Evolutionary conservation across 2,113 vertebrate genomes (phyloP), one percentile per base, ranked within the genome.

Genomic region (Muntiacus muntjak): DNA sequence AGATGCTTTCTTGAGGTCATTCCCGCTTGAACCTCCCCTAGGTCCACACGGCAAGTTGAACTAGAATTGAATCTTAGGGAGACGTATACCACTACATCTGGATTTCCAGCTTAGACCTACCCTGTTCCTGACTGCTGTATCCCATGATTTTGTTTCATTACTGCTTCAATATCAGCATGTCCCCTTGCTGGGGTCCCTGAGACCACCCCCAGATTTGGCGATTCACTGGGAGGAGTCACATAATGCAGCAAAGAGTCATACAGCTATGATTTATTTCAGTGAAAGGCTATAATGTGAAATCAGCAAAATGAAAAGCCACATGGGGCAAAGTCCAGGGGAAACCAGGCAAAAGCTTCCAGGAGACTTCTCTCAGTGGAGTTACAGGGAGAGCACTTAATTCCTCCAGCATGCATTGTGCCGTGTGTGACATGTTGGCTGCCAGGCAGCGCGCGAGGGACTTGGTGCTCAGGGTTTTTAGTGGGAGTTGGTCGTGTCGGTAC

Each of bases 171-270:
- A 82, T 91, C 47, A 52, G 6, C 9, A 0, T 54, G 43, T 83
- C 1, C 6, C 45, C 54, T 71, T 87, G 21, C 40, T 71, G 86
- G 85, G 88, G 54, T 94, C 79, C 58, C 47, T 19, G 92, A 84
- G 94, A 97, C 91, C 87, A 95, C 79, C 60, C 40, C 19, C 8
- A 50, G 62, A 16, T 76, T 67, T 36, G 9, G 8, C 52, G 85
- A 82, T 12, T 94, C 64, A 88, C 64, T 91, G 45, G 67, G 43
- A 92, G 43, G 60, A 83, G 25, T 62, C 47, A 4, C 15, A 26
- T 96, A 89, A 94, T 86, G 97, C 92, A 91, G 55, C 43, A n/a
- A 7, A 12, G 33, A 55, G 64, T 94, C 85, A 78, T 67, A 58
- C 26, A 40, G 76, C 25, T 95, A 2, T 83, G 36, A 14, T 95